Percentiles rank a stretch among this genome's conserved stretches.
Evolutionary conservation across 2,113 vertebrate species (phyloP).

Genomic region (Malurus elegans): DNA sequence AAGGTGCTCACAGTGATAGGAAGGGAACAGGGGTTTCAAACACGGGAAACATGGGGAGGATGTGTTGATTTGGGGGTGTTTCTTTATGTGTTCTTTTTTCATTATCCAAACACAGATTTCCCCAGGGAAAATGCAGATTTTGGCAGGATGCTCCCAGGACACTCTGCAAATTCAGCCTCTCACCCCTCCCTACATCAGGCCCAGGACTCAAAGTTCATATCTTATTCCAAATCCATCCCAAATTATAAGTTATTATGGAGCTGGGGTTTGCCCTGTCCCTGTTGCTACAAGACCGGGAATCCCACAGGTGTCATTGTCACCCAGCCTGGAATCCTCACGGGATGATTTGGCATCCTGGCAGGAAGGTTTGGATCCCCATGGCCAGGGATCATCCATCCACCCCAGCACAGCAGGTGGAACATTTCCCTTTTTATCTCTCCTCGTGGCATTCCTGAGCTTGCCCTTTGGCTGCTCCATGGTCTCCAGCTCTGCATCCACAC

Average conservation of each 20-base stretch:
- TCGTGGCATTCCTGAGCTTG: accelerated
- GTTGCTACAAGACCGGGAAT: accelerated
- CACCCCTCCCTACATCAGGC: accelerated
- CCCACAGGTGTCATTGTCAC: neutral
- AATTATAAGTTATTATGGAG: neutral
- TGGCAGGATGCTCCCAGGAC: neutral
- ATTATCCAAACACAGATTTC: neutral
- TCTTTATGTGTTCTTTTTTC: accelerated
- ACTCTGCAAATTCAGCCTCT: neutral
- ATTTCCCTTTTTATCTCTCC: neutral
- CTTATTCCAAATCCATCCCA: neutral
- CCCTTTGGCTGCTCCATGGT: neutral
- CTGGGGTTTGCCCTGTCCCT: neutral
- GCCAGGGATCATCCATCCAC: neutral
- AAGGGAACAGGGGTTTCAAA: neutral
- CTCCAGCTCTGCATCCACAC: neutral
- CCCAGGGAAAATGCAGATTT: neutral
- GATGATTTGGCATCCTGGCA: neutral
- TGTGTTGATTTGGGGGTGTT: neutral
- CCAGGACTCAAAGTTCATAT: neutral
- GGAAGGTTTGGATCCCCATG: neutral
- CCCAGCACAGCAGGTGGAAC: accelerated
- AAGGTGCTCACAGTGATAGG: accelerated
- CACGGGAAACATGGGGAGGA: accelerated
- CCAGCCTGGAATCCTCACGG: neutral